phyloP scores from a whole-genome alignment of 1,140 invertebrate species.

The Thaumetopoea pityocampa region DNA sequence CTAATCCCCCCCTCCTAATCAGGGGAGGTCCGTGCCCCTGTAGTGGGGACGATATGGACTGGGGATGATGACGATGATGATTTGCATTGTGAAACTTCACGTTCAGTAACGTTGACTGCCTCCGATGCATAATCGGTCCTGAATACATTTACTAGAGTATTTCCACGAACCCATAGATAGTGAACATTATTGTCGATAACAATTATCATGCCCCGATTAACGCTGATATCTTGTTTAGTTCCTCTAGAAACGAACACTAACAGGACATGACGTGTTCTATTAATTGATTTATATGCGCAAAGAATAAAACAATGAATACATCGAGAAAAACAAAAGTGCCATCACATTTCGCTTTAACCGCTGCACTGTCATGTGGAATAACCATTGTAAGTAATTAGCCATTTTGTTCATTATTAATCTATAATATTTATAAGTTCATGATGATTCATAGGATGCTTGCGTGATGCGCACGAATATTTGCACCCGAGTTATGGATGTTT shows the following conservation, averaged over 20 bases:
- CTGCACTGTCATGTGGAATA: constrained; percentile 28
- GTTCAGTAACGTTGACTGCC: not conserved
- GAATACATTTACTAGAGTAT: constrained; percentile 1
- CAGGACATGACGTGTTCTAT: constrained; percentile 34
- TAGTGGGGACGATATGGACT: too few relatives aligned
- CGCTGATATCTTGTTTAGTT: constrained; percentile 30
- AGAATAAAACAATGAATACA: constrained; percentile 22
- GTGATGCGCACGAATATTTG: constrained; percentile 1
- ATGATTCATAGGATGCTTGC: constrained; percentile 1
- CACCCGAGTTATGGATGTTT: too few relatives aligned
- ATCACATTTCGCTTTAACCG: constrained; percentile 23
- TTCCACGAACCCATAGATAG: constrained; percentile 23
- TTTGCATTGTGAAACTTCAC: too few relatives aligned
- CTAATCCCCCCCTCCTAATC: too few relatives aligned
- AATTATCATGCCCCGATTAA: constrained; percentile 58
- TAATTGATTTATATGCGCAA: constrained; percentile 20
- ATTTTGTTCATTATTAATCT: constrained; percentile 3
- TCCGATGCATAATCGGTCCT: not conserved
- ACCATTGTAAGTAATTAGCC: constrained; percentile 40
- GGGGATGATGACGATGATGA: too few relatives aligned
- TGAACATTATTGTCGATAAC: constrained; percentile 48
- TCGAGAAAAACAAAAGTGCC: constrained; percentile 16
- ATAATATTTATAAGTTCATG: too few relatives aligned
- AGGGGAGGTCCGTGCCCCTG: too few relatives aligned
- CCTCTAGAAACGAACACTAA: constrained; percentile 30